Conservation (phyloP, 2,888 invertebrate species). For the Blastobasis lacticolella region DNA sequence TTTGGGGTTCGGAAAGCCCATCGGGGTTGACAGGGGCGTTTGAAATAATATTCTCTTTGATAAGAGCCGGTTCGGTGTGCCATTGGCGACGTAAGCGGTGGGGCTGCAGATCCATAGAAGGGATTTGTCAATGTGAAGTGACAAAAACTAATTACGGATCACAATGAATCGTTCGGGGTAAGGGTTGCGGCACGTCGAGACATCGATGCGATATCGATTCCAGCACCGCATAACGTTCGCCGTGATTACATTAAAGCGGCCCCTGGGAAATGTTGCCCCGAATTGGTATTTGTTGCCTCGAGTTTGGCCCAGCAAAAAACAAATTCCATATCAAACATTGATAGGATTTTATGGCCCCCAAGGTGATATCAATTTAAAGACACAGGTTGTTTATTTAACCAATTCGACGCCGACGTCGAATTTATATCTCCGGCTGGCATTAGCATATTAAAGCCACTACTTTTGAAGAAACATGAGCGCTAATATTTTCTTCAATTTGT, state of each 20-base stretch:
- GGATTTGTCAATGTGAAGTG: constrained; percentile 72
- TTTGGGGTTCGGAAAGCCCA: constrained; percentile 70
- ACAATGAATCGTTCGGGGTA: constrained; percentile 54
- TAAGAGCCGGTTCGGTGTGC: constrained; percentile 59
- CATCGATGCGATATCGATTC: constrained; percentile 42
- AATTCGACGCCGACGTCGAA: too few relatives aligned
- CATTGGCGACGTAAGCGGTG: constrained; percentile 44
- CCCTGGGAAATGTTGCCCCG: too few relatives aligned
- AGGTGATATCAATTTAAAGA: too few relatives aligned
- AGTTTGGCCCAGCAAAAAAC: too few relatives aligned
- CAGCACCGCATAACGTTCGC: constrained; percentile 19
- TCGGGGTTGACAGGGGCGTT: constrained; percentile 72
- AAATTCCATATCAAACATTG: too few relatives aligned
- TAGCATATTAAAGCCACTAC: constrained; percentile 11
- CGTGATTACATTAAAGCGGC: too few relatives aligned
- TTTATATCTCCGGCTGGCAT: constrained; percentile 3
- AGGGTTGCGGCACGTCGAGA: constrained; percentile 27
- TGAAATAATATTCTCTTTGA: constrained; percentile 75
- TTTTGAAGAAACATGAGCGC: constrained; percentile 15
- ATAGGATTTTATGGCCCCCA: too few relatives aligned
- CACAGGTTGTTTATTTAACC: too few relatives aligned
- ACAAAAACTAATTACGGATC: constrained; percentile 70
- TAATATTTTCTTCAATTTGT: constrained; percentile 56
- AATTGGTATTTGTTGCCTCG: too few relatives aligned
- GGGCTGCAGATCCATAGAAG: constrained; percentile 49